Evolutionary conservation across 2,113 vertebrate genomes (phyloP), one percentile per base, ranked within the genome.

Genomic region (Gadus chalcogrammus): DNA sequence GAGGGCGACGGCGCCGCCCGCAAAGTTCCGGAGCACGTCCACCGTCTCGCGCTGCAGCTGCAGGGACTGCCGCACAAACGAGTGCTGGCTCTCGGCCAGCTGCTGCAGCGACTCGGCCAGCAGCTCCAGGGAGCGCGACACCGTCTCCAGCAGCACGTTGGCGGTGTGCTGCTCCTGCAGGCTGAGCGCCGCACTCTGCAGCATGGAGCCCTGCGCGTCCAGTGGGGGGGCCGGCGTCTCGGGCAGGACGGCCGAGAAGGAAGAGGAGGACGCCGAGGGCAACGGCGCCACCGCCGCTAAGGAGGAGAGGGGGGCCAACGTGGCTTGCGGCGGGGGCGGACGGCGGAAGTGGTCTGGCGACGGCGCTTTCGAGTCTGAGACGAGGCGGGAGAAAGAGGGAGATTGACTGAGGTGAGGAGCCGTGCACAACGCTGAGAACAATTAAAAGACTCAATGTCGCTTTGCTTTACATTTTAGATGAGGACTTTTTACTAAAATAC

Each of bases 41-140:
- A 93, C 89, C 0, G 88, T 93, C 70, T 93, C 92, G 22, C 91
- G 73, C 84, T 93, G 92, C 61, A 93, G 83, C 74, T 84, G 87
- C 81, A 93, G 76, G 2, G 92, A 92, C 75, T 93, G 91, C 0
- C 89, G 88, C 8, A 89, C 88, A 69, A 93, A 93, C 79, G 92
- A 91, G 83, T 91, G 91, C 85, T 93, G 92, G 0, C 90, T 91
- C 82, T 93, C 92, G 0, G 90, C 90, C 59, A 92, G 82, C 87
- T 92, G 90, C 86, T 92, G 92, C 76, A 93, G 85, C 0, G 92
- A 93, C 87, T 92, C 91, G 0, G 92, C 87, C 74, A 93, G 88
- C 7, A 92, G 87, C 88, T 92, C 91, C 31, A 93, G 83, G 0
- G 92, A 93, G 72, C 90, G 92, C 0, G 92, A 92, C 20, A 92